These are phyloP conservation scores for Phyllotis vaccarum DNA, from an alignment of 2,797 vertebrate genomes.

Conservation along the genomic window DNA sequence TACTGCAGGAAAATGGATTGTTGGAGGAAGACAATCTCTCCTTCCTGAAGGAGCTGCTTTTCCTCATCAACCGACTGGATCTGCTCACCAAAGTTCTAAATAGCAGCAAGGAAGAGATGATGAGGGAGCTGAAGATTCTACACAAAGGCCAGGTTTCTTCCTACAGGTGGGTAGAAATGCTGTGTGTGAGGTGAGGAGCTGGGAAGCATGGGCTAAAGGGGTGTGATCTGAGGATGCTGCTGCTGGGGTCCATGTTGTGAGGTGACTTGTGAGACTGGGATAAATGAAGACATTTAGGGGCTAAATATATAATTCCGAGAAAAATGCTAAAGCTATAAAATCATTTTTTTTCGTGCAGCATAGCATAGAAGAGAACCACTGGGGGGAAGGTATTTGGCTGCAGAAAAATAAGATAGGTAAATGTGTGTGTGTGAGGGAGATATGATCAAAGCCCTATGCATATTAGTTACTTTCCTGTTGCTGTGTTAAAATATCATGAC, in stretches of 20 bases:
- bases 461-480: not conserved
- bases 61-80: conserved; percentile 76
- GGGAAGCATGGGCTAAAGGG: not conserved
- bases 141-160: conserved; percentile 80
- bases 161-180: conserved; percentile 83
- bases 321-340: conserved; percentile 4
- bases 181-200: not conserved
- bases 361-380: not conserved
- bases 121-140: conserved; percentile 50
- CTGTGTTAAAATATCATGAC: not conserved
- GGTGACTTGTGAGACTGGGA: not conserved
- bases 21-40: conserved; percentile 54
- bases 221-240: not conserved
- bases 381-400: not conserved
- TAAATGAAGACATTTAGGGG: conserved; percentile 18
- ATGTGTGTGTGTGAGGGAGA: not conserved
- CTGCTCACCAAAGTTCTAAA: conserved; percentile 75
- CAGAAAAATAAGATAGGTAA: no score
- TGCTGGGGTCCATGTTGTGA: not conserved
- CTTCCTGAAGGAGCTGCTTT: conserved; percentile 88
- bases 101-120: conserved; percentile 76
- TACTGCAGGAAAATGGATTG: conserved; percentile 80
- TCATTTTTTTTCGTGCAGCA: not conserved
- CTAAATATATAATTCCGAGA: not conserved
- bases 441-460: not conserved